Conservation (phyloP, 35 echinoderm and acorn worm genomes). For the Ophiothrix spiculata region DNA sequence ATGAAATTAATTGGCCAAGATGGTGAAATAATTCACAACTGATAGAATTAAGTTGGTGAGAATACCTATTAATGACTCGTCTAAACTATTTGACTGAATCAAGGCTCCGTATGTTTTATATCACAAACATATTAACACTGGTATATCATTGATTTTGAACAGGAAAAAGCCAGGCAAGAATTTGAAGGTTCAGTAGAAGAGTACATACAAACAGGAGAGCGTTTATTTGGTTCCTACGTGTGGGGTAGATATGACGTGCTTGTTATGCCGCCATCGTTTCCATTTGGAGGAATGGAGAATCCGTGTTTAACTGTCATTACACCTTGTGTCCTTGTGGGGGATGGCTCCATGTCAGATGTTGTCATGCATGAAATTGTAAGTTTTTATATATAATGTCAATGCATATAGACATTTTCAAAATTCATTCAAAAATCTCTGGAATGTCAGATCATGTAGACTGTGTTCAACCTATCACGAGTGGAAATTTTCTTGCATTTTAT, state of each 20-base stretch:
- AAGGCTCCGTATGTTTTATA: too few species aligned
- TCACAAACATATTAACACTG: background rate
- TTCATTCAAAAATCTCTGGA: too few species aligned
- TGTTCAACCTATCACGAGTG: too few species aligned
- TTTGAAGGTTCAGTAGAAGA: constrained; percentile 65
- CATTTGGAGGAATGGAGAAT: constrained; percentile 94
- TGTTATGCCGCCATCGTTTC: constrained; percentile 84
- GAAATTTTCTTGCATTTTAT: too few species aligned
- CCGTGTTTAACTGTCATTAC: constrained; percentile 90
- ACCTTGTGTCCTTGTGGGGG: constrained; percentile 68
- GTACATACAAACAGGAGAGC: constrained; percentile 59
- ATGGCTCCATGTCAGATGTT: constrained; percentile 64
- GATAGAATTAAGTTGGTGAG: too few species aligned
- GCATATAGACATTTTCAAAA: too few species aligned
- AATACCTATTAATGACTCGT: too few species aligned
- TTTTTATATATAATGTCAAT: too few species aligned
- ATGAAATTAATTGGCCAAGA: too few species aligned
- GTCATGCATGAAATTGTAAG: constrained; percentile 94
- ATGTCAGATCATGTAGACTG: too few species aligned
- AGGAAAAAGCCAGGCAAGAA: constrained; percentile 57
- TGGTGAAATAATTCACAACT: too few species aligned
- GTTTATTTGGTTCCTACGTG: constrained; percentile 67
- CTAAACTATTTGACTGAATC: too few species aligned
- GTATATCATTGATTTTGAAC: background rate
- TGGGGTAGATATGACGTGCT: constrained; percentile 93